These are phyloP conservation scores for Drosophila pseudotakahashii DNA, from an alignment of 2,888 invertebrate genomes.

Conservation along the genomic window DNA sequence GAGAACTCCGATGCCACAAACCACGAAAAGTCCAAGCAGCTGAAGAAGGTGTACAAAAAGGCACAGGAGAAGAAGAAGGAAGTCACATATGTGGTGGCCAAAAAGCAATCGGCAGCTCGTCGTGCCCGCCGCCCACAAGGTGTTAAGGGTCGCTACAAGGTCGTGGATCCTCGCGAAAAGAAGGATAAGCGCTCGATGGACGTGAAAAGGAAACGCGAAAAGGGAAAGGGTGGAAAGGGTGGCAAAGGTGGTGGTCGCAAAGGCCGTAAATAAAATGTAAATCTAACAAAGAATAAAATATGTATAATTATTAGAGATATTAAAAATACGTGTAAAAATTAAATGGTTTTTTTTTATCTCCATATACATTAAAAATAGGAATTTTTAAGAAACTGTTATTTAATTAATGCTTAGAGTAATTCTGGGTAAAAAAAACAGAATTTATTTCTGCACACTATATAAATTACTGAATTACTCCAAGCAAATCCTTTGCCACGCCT, in stretches of 20 bases:
- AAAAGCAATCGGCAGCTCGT: constrained; percentile 92
- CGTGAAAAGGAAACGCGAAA: constrained; percentile 78
- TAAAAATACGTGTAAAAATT: constrained; percentile 9
- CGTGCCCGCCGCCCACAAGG: constrained; percentile 92
- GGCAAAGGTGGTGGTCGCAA: constrained; percentile 24
- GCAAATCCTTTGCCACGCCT: too few relatives aligned
- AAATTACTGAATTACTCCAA: too few relatives aligned
- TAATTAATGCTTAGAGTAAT: too few relatives aligned
- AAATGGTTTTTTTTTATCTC: background rate
- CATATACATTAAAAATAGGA: background rate
- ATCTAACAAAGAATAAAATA: constrained; percentile 7
- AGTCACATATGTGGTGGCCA: constrained; percentile 96
- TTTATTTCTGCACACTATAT: too few relatives aligned
- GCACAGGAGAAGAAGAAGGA: constrained; percentile 95
- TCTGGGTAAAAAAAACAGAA: too few relatives aligned
- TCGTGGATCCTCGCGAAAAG: constrained; percentile 98
- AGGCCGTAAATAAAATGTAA: constrained; percentile 29
- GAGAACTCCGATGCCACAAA: constrained; percentile 96
- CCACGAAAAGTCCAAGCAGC: constrained; percentile 95
- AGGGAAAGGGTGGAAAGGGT: constrained; percentile 50
- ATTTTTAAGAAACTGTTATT: background rate
- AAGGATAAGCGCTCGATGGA: constrained; percentile 91
- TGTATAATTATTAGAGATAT: constrained; percentile 16
- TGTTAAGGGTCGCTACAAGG: constrained; percentile 95
- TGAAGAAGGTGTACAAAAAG: constrained; percentile 96